Conservation (phyloP, 2,113 vertebrate genomes). For the Pomatostomus ruficeps region DNA sequence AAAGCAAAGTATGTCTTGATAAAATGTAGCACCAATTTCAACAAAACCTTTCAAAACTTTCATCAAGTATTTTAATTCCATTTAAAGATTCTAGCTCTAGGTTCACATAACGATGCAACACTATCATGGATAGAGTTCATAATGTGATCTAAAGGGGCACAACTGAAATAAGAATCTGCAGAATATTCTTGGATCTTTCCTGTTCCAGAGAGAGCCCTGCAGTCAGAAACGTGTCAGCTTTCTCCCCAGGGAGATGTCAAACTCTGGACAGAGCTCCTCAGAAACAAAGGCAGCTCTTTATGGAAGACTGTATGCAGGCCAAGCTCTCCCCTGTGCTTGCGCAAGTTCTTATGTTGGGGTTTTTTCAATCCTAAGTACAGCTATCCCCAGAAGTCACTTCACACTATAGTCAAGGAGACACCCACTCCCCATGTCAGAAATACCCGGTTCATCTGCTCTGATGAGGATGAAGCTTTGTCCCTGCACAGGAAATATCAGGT, state of each 20-base stretch:
- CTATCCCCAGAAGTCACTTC: not conserved
- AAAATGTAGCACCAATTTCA: not conserved
- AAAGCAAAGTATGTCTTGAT: not conserved
- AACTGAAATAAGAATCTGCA: not conserved
- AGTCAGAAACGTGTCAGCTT: not conserved
- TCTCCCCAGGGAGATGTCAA: not conserved
- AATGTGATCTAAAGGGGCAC: not conserved
- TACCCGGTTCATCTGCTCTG: not conserved
- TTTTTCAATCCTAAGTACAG: not conserved
- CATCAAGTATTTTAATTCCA: not conserved
- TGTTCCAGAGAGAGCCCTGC: not conserved
- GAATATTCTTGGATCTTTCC: not conserved
- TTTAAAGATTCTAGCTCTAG: not conserved
- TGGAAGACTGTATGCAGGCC: not conserved
- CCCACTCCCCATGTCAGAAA: not conserved
- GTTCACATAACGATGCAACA: not conserved
- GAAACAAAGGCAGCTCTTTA: not conserved
- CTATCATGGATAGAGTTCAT: not conserved
- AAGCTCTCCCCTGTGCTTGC: not conserved
- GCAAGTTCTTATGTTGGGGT: not conserved
- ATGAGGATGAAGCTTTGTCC: not conserved
- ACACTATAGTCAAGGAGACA: not conserved
- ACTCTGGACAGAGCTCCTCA: not conserved
- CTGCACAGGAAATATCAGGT: not conserved
- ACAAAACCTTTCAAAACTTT: not conserved